These are phyloP conservation scores for Drosophila meridionalis DNA, from an alignment of 2,888 invertebrate genomes.

Conservation along the genomic window DNA sequence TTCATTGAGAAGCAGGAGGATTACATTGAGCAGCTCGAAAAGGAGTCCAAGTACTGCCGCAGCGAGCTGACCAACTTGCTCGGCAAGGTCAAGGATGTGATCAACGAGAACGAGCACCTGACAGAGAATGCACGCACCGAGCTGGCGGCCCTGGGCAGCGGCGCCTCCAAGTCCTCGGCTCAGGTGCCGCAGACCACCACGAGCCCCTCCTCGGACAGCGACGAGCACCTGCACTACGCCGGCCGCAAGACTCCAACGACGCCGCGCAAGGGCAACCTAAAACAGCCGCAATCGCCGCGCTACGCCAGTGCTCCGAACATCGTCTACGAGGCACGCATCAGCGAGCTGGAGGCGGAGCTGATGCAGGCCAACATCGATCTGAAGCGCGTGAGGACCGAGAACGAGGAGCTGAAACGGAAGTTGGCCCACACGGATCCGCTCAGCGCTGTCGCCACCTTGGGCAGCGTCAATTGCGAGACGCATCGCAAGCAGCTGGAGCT, in stretches of 20 bases:
- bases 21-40: constrained; percentile 93
- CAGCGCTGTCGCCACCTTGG: constrained; percentile 46
- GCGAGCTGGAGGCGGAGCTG: constrained; percentile 93
- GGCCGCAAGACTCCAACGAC: constrained; percentile 59
- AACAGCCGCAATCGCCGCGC: constrained; percentile 74
- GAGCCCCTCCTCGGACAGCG: constrained; percentile 87
- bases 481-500: constrained; percentile 90
- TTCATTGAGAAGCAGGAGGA: constrained; percentile 95
- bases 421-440: constrained; percentile 72
- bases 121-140: constrained; percentile 92
- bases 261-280: constrained; percentile 60
- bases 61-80: constrained; percentile 91
- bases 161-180: constrained; percentile 26
- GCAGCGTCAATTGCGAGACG: constrained; percentile 86
- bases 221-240: constrained; percentile 77
- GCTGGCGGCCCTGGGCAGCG: constrained; percentile 86
- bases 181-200: constrained; percentile 41
- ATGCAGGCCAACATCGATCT: constrained; percentile 92
- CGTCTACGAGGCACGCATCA: constrained; percentile 93
- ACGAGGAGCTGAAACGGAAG: constrained; percentile 86
- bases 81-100: constrained; percentile 93
- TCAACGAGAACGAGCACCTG: constrained; percentile 92
- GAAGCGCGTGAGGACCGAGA: constrained; percentile 89
- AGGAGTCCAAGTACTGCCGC: constrained; percentile 93
- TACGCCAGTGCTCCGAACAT: constrained; percentile 91